Evolutionary conservation across 2,113 vertebrate genomes (phyloP).

Genomic region (Eptesicus fuscus): DNA sequence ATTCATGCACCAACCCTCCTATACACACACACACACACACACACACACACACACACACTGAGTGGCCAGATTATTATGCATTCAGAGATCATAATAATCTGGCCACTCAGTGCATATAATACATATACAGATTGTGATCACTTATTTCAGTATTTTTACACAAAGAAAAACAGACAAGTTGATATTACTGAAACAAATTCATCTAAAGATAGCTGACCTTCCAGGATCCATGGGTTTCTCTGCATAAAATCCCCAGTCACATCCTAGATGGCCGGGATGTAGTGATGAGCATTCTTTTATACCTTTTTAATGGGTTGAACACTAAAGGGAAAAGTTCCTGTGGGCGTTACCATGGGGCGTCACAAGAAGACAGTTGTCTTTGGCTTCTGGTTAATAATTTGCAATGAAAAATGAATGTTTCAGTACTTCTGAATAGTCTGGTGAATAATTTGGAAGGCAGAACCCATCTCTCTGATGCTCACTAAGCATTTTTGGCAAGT

Average conservation of each 20-base stretch:
- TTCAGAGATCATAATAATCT: too few species aligned
- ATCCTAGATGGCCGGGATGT: neutral
- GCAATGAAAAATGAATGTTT: constrained; percentile 38
- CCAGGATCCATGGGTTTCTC: neutral
- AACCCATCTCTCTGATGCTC: constrained; percentile 47
- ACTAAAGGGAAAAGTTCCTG: neutral
- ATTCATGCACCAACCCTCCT: too few species aligned
- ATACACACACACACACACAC: too few species aligned
- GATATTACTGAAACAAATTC: constrained; percentile 11
- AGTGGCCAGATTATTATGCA: too few species aligned
- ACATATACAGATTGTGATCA: neutral
- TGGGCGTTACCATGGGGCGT: neutral
- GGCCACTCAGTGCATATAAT: neutral
- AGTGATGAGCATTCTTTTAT: neutral
- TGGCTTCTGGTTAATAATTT: constrained; percentile 43
- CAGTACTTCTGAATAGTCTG: constrained; percentile 37
- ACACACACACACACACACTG: too few species aligned
- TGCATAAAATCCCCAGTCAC: neutral
- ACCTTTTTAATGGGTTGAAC: neutral
- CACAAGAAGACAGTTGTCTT: constrained; percentile 39
- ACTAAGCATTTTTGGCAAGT: constrained; percentile 55
- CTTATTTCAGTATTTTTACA: neutral
- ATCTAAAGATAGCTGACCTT: neutral
- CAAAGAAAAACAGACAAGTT: neutral
- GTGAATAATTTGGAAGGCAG: constrained; percentile 57